These are phyloP conservation scores for Eulithis testata DNA, from an alignment of 2,888 invertebrate species.

Conservation along the genomic window DNA sequence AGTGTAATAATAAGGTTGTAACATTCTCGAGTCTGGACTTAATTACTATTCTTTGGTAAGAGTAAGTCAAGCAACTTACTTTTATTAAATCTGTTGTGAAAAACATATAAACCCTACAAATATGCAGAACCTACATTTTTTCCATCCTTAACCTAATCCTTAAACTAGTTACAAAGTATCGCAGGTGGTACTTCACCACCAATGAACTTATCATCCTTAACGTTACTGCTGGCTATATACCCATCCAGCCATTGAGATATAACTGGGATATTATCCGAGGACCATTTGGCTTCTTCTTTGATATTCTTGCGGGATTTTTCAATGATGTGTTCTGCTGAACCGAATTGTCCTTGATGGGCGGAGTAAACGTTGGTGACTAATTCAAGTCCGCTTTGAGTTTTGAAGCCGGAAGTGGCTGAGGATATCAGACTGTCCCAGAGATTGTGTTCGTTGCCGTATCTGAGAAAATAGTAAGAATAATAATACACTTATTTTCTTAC, in stretches of 20 bases:
- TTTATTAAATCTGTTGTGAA: neutral
- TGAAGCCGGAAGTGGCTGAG: conserved; percentile 90
- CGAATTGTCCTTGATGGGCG: conserved; percentile 87
- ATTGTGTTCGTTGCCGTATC: conserved; percentile 83
- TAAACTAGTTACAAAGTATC: conserved; percentile 9
- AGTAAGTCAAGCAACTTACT: neutral
- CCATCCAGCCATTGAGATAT: conserved; percentile 89
- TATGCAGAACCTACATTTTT: conserved; percentile 3
- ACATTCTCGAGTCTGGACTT: too few relatives aligned
- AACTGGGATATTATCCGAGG: conserved; percentile 89
- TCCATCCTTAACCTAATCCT: neutral
- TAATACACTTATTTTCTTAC: too few relatives aligned
- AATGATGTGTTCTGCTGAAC: conserved; percentile 89
- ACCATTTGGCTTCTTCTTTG: conserved; percentile 90
- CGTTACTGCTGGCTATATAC: conserved; percentile 54
- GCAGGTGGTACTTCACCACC: conserved; percentile 22
- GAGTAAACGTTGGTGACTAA: conserved; percentile 87
- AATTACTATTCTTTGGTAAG: too few relatives aligned
- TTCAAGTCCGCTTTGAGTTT: conserved; percentile 89
- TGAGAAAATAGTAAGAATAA: conserved; percentile 51
- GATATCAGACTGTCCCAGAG: conserved; percentile 91
- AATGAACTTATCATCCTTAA: conserved; percentile 55
- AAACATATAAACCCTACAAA: conserved; percentile 29
- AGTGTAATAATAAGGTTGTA: too few relatives aligned
- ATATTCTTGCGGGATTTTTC: conserved; percentile 89